Conservation (phyloP, 2,888 invertebrate genomes). For the Coleophora flavipennella region DNA sequence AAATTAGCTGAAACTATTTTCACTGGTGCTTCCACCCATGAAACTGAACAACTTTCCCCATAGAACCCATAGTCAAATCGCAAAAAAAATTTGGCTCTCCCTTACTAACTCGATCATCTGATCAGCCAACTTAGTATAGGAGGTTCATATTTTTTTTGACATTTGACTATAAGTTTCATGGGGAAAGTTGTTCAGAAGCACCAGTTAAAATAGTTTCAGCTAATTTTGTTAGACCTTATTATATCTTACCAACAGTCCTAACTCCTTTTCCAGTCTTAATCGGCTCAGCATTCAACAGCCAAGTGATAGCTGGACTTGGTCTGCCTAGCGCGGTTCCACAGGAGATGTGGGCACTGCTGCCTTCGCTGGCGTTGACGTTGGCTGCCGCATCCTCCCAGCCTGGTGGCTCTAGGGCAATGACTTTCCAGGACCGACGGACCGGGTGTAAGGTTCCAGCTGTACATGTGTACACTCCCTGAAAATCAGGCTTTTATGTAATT, state of each 20-base stretch:
- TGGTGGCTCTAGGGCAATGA: slow-evolving; percentile 51
- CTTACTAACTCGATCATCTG: no score
- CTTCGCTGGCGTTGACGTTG: slow-evolving; percentile 70
- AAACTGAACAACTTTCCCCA: no score
- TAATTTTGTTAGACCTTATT: no score
- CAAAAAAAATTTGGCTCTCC: no score
- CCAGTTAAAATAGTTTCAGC: no score
- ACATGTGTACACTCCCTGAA: slow-evolving; percentile 85
- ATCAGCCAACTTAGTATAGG: no score
- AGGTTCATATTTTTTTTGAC: no score
- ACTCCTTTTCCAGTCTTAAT: slow-evolving; percentile 61
- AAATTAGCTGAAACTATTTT: no score
- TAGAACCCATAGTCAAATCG: no score
- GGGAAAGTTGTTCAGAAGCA: no score
- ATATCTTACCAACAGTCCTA: slow-evolving; percentile 38
- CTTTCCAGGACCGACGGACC: slow-evolving; percentile 55
- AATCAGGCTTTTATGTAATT: background rate
- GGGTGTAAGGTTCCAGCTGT: slow-evolving; percentile 80
- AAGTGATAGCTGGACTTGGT: slow-evolving; percentile 83
- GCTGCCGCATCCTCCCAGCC: slow-evolving; percentile 67
- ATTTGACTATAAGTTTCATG: no score
- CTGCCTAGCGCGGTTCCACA: slow-evolving; percentile 79
- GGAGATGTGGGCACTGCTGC: slow-evolving; percentile 39
- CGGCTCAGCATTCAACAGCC: slow-evolving; percentile 88
- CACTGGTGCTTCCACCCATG: no score